Evolutionary conservation across 1,140 invertebrate species (phyloP).

Genomic region (Centruroides sculpturatus): DNA sequence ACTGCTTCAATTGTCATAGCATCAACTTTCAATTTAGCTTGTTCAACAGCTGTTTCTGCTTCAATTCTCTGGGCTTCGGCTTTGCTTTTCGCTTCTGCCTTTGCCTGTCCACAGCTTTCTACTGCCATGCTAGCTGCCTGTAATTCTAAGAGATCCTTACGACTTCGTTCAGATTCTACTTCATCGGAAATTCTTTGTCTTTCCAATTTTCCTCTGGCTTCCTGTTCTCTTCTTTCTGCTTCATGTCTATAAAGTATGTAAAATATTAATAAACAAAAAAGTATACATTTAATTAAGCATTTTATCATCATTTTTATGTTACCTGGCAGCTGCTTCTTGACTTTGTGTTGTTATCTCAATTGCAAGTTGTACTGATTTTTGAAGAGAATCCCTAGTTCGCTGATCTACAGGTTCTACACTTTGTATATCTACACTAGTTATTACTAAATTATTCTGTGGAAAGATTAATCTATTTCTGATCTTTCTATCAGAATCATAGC

Average conservation of each 20-base stretch:
- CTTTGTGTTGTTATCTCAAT: conserved; percentile 37
- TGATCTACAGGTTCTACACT: conserved; percentile 41
- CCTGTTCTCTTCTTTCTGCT: conserved; percentile 38
- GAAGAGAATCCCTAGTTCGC: conserved; percentile 35
- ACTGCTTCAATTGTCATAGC: conserved; percentile 37
- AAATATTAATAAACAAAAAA: too few relatives aligned
- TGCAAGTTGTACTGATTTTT: conserved; percentile 39
- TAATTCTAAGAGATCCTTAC: conserved; percentile 32
- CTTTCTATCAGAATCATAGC: conserved; percentile 33
- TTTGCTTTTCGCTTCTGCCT: conserved; percentile 36
- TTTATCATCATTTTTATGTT: neutral
- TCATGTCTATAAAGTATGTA: conserved; percentile 29
- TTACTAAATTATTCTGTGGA: conserved; percentile 34
- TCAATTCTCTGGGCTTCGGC: conserved; percentile 36
- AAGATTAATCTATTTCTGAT: conserved; percentile 31
- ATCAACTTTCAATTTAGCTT: conserved; percentile 34
- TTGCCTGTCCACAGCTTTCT: conserved; percentile 34
- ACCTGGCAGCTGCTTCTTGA: conserved; percentile 36
- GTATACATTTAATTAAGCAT: too few relatives aligned
- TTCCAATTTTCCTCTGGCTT: conserved; percentile 36
- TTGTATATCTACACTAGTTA: conserved; percentile 39
- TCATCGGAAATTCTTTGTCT: conserved; percentile 36
- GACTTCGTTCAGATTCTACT: conserved; percentile 33
- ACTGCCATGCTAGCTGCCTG: conserved; percentile 29
- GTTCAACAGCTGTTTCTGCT: conserved; percentile 37